These are phyloP conservation scores for Standfussiana lucernea DNA, from an alignment of 2,888 invertebrate species.

Conservation along the genomic window DNA sequence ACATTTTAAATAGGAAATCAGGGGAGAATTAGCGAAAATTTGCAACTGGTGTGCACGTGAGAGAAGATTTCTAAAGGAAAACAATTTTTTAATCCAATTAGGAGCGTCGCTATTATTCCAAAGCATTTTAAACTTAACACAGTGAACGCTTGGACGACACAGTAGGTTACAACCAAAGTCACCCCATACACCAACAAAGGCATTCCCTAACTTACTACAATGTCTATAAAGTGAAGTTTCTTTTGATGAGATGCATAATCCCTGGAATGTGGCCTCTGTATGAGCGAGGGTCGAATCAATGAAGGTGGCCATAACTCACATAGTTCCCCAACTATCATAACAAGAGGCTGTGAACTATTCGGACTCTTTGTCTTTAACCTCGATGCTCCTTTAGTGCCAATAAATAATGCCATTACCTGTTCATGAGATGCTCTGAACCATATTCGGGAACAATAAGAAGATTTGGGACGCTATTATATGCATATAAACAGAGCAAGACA, in stretches of 20 bases:
- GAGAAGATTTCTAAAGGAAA: neutral
- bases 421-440: conserved; percentile 81
- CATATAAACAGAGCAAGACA: conserved; percentile 84
- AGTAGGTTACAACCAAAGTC: conserved; percentile 22
- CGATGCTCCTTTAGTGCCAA: conserved; percentile 82
- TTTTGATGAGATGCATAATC: conserved; percentile 67
- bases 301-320: conserved; percentile 70
- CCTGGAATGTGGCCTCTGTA: conserved; percentile 59
- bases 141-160: neutral
- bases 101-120: neutral
- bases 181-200: conserved; percentile 60
- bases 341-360: conserved; percentile 77
- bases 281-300: conserved; percentile 68
- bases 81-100: neutral
- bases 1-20: neutral
- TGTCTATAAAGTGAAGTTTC: conserved; percentile 63
- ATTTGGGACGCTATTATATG: conserved; percentile 85
- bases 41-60: neutral
- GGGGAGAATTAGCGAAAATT: neutral
- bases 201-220: conserved; percentile 61
- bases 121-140: conserved; percentile 16
- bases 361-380: conserved; percentile 82
- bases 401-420: conserved; percentile 90
- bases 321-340: conserved; percentile 80
- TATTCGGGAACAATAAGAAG: conserved; percentile 88